Evolutionary conservation across 1,140 invertebrate species (phyloP), one percentile per base, ranked within the genome.

Genomic region (Neoseiulus cucumeris): DNA sequence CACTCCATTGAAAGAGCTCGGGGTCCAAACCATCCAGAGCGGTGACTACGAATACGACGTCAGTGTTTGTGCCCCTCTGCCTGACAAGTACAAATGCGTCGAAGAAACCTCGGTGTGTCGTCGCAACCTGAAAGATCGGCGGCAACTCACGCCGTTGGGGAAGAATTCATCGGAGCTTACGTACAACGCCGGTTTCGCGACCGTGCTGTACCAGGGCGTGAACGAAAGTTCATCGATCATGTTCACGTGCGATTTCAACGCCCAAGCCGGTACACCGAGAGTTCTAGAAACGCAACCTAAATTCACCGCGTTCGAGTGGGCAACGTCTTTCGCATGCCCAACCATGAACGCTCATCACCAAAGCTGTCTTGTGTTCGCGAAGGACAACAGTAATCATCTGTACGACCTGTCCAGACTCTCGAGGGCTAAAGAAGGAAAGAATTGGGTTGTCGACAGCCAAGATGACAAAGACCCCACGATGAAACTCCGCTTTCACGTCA

Each of bases 291-390:
- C 75, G 66, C 45, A 64, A 0, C 68, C 73, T 44, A 68, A 69
- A 45, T 70, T 70, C 1, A 76, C 75, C 68, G 65, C 64, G 9
- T 76, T 77, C 68, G 68, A 71, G 45, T 77, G 76, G 76, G 70
- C 72, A 28, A 76, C 76, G 9, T 65, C 69, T 0, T 74, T 73
- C 65, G 75, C 73, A 18, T 77, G 76, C 69, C 71, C 72, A 1
- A 66, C 67, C 6, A 41, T 28, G 14, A 45, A 55, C 1, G 70
- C 72, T 1, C 66, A 73, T 6, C 71, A 76, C 66, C 76, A 75
- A 68, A 67, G 72, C 9, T 69, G 71, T 1, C 68, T 66, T n/a
- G 74, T 75, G 67, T 47, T 67, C 39, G 42, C 66, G 7, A 70
- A 64, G 7, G 64, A 71, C 7, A 59, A 72, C 7, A 69, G 75